Evolutionary conservation across 2,888 invertebrate species (phyloP).

Genomic region (Machimus rusticus): DNA sequence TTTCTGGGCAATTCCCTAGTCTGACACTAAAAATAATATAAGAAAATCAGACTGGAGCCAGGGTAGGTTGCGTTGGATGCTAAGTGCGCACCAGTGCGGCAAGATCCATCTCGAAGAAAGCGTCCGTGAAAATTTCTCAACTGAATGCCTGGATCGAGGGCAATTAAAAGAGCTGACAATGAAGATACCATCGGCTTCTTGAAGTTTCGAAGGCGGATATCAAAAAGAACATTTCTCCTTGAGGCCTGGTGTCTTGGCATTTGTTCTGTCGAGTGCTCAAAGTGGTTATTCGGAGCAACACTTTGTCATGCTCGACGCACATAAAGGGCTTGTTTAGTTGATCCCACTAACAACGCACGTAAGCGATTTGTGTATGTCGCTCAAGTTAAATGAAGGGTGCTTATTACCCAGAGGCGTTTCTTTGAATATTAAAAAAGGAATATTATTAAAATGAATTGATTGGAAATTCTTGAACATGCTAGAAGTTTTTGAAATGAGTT

Average conservation of each 20-base stretch:
- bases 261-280: background rate
- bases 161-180: background rate
- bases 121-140: background rate
- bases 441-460: background rate
- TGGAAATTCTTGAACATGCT: too few relatives aligned
- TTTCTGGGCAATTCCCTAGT: background rate
- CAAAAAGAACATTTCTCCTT: background rate
- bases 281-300: background rate
- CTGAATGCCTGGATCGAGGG: background rate
- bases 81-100: background rate
- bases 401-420: background rate
- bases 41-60: background rate
- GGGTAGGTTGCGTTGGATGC: background rate
- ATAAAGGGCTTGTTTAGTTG: background rate
- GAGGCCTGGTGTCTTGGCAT: background rate
- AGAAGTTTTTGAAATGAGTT: background rate
- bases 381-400: background rate
- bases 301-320: background rate
- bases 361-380: background rate
- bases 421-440: background rate
- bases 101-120: background rate
- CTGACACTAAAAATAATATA: background rate
- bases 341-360: background rate
- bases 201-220: background rate
- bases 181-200: background rate